A percentile compares a stretch with the other conserved stretches of the same genome.
phyloP scores from a whole-genome alignment of 2,113 vertebrate genomes.

The Recurvirostra avosetta region DNA sequence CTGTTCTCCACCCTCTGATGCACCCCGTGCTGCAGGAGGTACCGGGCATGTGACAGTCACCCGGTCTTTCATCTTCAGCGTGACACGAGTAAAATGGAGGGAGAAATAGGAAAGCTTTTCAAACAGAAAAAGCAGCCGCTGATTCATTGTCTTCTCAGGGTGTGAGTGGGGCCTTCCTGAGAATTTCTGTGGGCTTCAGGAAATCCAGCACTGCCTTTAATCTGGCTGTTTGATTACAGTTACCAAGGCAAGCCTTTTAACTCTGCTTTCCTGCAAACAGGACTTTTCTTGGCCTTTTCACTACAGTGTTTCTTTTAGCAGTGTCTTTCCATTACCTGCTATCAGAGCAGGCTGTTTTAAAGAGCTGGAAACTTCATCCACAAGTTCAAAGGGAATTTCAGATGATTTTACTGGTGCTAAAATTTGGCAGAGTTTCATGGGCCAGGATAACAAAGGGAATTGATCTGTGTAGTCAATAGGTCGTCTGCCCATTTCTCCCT shows the following conservation, averaged over 20 bases:
- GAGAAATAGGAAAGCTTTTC: not conserved
- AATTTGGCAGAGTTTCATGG: conserved; percentile 44
- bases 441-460: conserved; percentile 32
- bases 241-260: conserved; percentile 38
- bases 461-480: conserved; percentile 28
- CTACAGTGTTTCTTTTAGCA: conserved; percentile 15
- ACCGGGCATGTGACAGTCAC: not conserved
- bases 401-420: not conserved
- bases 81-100: not conserved
- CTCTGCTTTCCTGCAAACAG: conserved; percentile 38
- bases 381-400: conserved; percentile 25
- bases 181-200: conserved; percentile 34
- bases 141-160: conserved; percentile 9
- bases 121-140: not conserved
- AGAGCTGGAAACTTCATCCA: conserved; percentile 33
- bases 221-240: conserved; percentile 23
- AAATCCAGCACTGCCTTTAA: conserved; percentile 27
- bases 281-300: conserved; percentile 38
- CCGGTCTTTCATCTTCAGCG: not conserved
- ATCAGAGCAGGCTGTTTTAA: not conserved
- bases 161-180: not conserved
- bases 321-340: conserved; percentile 33
- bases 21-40: not conserved
- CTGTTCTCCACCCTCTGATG: not conserved
- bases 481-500: not conserved